Percentiles rank a stretch among this genome's conserved stretches.
Conservation (phyloP, 2,113 vertebrate species). For the Cyphomyrus discorhynchus region DNA sequence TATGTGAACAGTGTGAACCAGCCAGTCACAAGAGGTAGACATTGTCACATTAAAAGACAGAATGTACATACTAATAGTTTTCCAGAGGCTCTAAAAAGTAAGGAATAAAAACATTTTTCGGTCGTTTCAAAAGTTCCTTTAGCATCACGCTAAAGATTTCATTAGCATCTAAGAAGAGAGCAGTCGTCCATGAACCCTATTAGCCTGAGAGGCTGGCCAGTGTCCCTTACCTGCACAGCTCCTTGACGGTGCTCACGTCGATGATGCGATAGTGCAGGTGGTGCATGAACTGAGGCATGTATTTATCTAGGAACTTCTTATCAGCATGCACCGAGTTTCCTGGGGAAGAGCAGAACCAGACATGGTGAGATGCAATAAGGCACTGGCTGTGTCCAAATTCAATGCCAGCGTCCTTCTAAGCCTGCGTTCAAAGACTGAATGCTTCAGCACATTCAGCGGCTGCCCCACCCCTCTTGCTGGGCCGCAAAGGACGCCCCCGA, state of each 20-base stretch:
- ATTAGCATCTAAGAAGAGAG: background rate
- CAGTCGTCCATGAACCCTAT: background rate
- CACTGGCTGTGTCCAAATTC: background rate
- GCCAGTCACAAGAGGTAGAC: background rate
- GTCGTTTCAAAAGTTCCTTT: background rate
- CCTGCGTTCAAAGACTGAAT: background rate
- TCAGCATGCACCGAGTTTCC: slow-evolving; percentile 75
- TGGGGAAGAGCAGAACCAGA: slow-evolving; percentile 22
- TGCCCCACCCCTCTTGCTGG: no score
- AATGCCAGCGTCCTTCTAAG: background rate
- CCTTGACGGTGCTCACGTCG: slow-evolving; percentile 96
- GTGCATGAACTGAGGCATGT: slow-evolving; percentile 92
- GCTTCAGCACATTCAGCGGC: background rate
- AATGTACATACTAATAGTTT: background rate
- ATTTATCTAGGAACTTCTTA: slow-evolving; percentile 88
- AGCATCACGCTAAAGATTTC: background rate
- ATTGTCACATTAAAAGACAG: background rate
- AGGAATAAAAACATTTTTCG: background rate
- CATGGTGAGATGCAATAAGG: background rate
- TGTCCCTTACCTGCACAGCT: slow-evolving; percentile 77
- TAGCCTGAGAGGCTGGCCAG: background rate
- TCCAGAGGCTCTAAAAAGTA: no score
- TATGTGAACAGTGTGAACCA: background rate
- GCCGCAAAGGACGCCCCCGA: background rate
- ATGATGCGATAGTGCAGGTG: slow-evolving; percentile 78